A percentile compares a stretch with the other conserved stretches of the same genome.
These are phyloP conservation scores for Pollachius pollachius DNA, from an alignment of 2,113 vertebrate species.

Conservation along the genomic window DNA sequence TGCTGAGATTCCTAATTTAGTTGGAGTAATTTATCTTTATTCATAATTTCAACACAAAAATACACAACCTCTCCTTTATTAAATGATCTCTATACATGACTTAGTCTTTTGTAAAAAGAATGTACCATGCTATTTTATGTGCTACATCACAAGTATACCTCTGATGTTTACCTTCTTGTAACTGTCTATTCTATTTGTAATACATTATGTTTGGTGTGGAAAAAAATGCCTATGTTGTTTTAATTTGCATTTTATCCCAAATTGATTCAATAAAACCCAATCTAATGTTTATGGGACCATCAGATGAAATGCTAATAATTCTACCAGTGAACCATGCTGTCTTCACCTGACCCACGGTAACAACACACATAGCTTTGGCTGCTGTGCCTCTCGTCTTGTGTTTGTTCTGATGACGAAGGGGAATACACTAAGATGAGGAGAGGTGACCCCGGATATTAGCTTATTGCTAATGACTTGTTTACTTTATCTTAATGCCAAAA, in stretches of 20 bases:
- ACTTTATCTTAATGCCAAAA: background rate
- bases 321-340: conserved; percentile 35
- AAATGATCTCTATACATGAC: conserved; percentile 8
- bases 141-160: conserved; percentile 6
- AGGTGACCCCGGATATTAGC: too few relatives aligned
- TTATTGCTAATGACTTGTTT: background rate
- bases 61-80: conserved; percentile 34
- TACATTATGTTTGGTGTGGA: conserved; percentile 54
- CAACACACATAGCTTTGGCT: conserved; percentile 14
- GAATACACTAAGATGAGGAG: too few relatives aligned
- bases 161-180: conserved; percentile 42
- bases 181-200: conserved; percentile 39
- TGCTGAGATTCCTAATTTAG: conserved; percentile 35
- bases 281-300: conserved; percentile 27
- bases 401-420: too few relatives aligned
- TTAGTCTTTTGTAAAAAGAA: conserved; percentile 40
- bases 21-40: conserved; percentile 11
- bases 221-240: conserved; percentile 13
- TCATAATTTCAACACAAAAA: background rate
- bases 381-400: background rate
- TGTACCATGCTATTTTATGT: conserved; percentile 11
- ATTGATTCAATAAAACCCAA: conserved; percentile 52
- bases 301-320: conserved; percentile 35
- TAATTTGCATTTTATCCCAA: conserved; percentile 50
- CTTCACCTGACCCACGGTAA: conserved; percentile 22